phyloP scores from a whole-genome alignment of 2,888 invertebrate species.

The Eumerus sabulonum region DNA sequence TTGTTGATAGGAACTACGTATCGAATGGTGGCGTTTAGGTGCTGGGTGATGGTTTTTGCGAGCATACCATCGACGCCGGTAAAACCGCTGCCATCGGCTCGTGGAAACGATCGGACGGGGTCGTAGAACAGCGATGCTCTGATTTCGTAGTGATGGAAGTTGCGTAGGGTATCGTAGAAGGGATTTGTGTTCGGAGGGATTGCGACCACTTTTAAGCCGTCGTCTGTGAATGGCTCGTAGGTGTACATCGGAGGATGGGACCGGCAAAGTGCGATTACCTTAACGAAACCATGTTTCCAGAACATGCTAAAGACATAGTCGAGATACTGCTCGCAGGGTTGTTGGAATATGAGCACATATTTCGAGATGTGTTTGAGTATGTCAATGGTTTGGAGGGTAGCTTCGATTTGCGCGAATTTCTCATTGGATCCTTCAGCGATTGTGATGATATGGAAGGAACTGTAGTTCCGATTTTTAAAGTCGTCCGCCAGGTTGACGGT shows the following conservation, averaged over 20 bases:
- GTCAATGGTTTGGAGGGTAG: not conserved
- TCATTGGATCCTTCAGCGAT: not conserved
- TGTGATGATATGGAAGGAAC: conserved; percentile 38
- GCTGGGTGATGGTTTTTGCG: conserved; percentile 70
- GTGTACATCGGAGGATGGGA: conserved; percentile 65
- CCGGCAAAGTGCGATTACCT: conserved; percentile 71
- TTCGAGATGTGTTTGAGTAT: conserved; percentile 72
- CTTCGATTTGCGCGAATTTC: conserved; percentile 8
- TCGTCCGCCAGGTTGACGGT: not conserved
- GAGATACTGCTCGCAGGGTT: conserved; percentile 64
- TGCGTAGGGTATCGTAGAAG: conserved; percentile 72
- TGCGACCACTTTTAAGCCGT: conserved; percentile 69
- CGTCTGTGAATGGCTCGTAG: conserved; percentile 73
- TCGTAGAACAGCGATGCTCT: conserved; percentile 74
- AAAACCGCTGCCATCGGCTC: conserved; percentile 67
- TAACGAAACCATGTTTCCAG: conserved; percentile 72
- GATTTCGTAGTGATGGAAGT: conserved; percentile 71
- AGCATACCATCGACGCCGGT: conserved; percentile 71
- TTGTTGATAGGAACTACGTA: conserved; percentile 72
- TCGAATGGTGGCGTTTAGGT: conserved; percentile 73
- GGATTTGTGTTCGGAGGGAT: conserved; percentile 22
- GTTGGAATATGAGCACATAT: conserved; percentile 74
- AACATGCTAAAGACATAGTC: conserved; percentile 69
- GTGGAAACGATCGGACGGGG: conserved; percentile 71
- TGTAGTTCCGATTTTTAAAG: not conserved